Conservation (phyloP, 2,797 vertebrate species). For the Galaxias olidus region DNA sequence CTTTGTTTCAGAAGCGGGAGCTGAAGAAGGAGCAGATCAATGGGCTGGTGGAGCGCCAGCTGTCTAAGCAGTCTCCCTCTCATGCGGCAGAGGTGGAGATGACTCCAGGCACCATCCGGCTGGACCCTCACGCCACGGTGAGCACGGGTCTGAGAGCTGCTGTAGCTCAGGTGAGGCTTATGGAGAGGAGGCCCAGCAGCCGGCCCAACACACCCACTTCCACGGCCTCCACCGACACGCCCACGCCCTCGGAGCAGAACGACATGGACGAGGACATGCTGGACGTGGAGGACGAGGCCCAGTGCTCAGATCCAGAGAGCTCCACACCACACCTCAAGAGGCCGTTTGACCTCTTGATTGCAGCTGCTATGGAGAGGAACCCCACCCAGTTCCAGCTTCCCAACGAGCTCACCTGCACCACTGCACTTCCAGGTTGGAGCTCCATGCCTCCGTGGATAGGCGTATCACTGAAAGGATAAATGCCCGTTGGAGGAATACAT, state of each 20-base stretch:
- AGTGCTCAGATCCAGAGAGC: conserved; percentile 78
- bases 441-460: neutral
- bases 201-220: conserved; percentile 87
- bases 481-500: no score
- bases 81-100: conserved; percentile 83
- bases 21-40: conserved; percentile 89
- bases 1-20: conserved; percentile 82
- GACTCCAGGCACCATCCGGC: conserved; percentile 50
- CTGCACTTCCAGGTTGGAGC: conserved; percentile 83
- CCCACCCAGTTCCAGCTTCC: conserved; percentile 89
- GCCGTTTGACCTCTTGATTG: conserved; percentile 88
- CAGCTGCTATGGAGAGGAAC: conserved; percentile 88
- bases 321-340: conserved; percentile 81
- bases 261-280: conserved; percentile 85
- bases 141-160: conserved; percentile 74
- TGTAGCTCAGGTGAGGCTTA: conserved; percentile 82
- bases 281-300: conserved; percentile 85
- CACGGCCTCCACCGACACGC: conserved; percentile 84
- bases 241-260: conserved; percentile 85
- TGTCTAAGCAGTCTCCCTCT: conserved; percentile 81
- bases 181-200: conserved; percentile 85
- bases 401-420: conserved; percentile 88
- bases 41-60: conserved; percentile 81
- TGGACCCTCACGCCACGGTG: conserved; percentile 39
- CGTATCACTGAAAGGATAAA: no score